Conservation (phyloP, 1,140 invertebrate species). For the Coptotermes formosanus region DNA sequence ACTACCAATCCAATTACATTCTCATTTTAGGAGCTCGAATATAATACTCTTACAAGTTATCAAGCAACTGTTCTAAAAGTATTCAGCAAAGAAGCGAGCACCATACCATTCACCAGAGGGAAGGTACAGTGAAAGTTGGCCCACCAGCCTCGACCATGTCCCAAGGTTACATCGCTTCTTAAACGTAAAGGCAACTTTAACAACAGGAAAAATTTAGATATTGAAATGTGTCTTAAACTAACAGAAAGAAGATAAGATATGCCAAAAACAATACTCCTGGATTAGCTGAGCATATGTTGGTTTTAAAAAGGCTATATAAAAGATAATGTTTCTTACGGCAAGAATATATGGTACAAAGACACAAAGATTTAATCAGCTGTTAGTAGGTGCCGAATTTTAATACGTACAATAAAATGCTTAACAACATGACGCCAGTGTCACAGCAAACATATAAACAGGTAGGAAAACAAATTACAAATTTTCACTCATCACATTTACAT, state of each 20-base stretch:
- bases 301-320: neutral
- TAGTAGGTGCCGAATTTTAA: too few species aligned
- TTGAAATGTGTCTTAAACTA: too few species aligned
- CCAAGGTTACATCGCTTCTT: constrained; percentile 13
- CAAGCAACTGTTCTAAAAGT: neutral
- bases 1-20: too few species aligned
- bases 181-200: neutral
- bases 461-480: too few species aligned
- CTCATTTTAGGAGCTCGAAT: too few species aligned
- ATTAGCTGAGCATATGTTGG: neutral
- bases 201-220: neutral
- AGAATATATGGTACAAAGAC: too few species aligned
- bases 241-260: neutral
- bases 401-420: too few species aligned
- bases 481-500: too few species aligned
- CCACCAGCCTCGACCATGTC: neutral
- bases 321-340: too few species aligned
- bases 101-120: neutral
- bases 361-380: too few species aligned
- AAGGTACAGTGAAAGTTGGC: neutral
- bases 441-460: too few species aligned
- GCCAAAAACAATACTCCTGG: neutral
- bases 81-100: neutral
- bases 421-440: too few species aligned
- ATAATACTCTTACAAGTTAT: neutral